Evolutionary conservation across 2,888 invertebrate genomes (phyloP), one percentile per base, ranked within the genome.

Genomic region (Zhuqinia jingwanae): DNA sequence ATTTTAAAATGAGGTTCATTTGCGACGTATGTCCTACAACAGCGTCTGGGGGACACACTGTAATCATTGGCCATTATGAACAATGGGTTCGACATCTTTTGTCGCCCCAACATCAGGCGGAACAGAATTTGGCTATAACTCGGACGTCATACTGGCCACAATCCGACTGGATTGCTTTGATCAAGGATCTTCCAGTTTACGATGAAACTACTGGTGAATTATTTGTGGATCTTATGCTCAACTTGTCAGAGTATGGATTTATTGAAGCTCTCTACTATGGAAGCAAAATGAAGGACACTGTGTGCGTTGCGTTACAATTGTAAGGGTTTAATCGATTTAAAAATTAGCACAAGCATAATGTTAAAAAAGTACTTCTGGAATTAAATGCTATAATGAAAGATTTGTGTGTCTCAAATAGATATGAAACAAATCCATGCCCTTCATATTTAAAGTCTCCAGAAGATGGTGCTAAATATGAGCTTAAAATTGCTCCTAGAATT

Each of bases 241-340:
- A 30, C 5, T 27, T 81, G 45, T 73, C 73, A 1, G 58, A 81
- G 45, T 81, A 73, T 60, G 81, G 81, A 56, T 81, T 81, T 17
- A 42, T 81, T 13, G 81, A 81, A 58, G 81, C 70, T 0, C 3
- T 81, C 10, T 58, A 81, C 45, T 58, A 81, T 22, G 70, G 81
- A 8, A 60, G 17, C n/a, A 77, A 53, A 13, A n/a, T n/a, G n/a
- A 45, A 3, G 3, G 27, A 78, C 10, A 8, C 63, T 2, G 47
- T 60, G 0, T 63, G 20, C 2, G 20, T 78, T 0, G 78, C 63
- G 2, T 27, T 80, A 0, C 80, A 80, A 47, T 22, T 30, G 80
- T 80, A 53, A 56, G n/a, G n/a, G n/a, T n/a, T n/a, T n/a, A n/a
- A n/a, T n/a, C n/a, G n/a, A n/a, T n/a, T n/a, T n/a, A n/a, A n/a